Evolutionary conservation across 2,888 invertebrate species (phyloP), one percentile per base, ranked within the genome.

Genomic region (Diplazon laetatorius): DNA sequence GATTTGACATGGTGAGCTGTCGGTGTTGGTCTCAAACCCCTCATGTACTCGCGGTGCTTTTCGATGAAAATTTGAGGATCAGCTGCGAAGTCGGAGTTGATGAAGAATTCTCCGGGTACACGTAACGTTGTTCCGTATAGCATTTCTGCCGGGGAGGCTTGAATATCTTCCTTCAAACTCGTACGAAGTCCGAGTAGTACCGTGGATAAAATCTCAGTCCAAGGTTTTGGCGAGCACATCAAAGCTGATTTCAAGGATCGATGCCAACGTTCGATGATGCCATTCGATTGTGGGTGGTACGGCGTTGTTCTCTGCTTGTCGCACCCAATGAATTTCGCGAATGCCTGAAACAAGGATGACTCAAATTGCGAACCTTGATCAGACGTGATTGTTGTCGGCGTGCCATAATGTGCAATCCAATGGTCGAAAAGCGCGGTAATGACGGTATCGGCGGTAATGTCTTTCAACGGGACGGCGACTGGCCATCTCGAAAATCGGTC

Each of bases 41-140:
- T 10, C 42, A 42, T 42, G 10, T 12, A 12, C n/a, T 10, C 10
- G 10, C 42, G 42, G n/a, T 42, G 42, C 10, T 42, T 42, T 9
- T 42, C 42, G 3, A 42, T 6, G 10, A 46, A 75, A 1, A 52
- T 68, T 20, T 68, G 35, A 9, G 68, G 52, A 25, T 60, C 50
- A 0, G 30, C 57, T 6, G 20, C 14, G n/a, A 39, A 22, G 9
- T 52, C 60, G 3, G 39, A 16, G 50, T 59, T 48, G 30, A 68
- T 16, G 10, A 68, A 60, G 39, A 76, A 76, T 65, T 82, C 78
- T n/a, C 79, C 78, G 59, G 82, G 73, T 4, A 79, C 5, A 4
- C 69, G 35, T 9, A 82, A 18, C 12, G 76, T 62, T 0, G 74
- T 80, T 0, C 76, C 78, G 25, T 76, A 80, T 1, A 82, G 18